Percentiles rank a stretch among this genome's conserved stretches.
These are phyloP conservation scores for Caenorhabditis japonica DNA, from an alignment of 2,888 invertebrate genomes.

Conservation along the genomic window DNA sequence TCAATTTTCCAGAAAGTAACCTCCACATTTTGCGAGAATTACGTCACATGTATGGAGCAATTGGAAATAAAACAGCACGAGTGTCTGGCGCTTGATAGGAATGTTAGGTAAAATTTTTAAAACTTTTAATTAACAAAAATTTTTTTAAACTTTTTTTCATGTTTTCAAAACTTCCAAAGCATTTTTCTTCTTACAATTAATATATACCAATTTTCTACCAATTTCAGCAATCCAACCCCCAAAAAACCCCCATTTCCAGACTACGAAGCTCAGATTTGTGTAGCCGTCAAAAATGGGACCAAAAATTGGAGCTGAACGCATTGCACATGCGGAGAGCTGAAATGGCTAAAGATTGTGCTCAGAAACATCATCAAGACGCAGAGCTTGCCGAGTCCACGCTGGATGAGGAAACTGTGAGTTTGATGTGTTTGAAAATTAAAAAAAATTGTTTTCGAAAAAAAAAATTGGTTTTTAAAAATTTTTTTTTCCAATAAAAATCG, in stretches of 20 bases:
- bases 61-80: constrained; percentile 58
- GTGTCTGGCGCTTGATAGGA: constrained; percentile 54
- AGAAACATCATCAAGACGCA: constrained; percentile 39
- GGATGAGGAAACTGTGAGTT: constrained; percentile 29
- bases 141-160: not conserved
- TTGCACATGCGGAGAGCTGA: constrained; percentile 58
- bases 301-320: constrained; percentile 57
- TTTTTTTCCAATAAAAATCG: no score
- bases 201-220: no score
- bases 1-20: constrained; percentile 9
- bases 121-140: not conserved
- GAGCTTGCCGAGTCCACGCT: constrained; percentile 47
- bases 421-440: not conserved
- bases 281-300: constrained; percentile 54
- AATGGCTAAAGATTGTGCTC: constrained; percentile 53
- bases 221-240: no score
- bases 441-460: no score
- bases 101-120: constrained; percentile 26
- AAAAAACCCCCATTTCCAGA: constrained; percentile 23
- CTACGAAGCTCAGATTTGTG: constrained; percentile 39
- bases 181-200: no score
- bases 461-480: no score
- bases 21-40: constrained; percentile 51
- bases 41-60: constrained; percentile 59
- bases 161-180: not conserved